A percentile compares a stretch with the other conserved stretches of the same genome.
phyloP scores from a whole-genome alignment of 2,888 invertebrate genomes.

The Lysandra bellargus region DNA sequence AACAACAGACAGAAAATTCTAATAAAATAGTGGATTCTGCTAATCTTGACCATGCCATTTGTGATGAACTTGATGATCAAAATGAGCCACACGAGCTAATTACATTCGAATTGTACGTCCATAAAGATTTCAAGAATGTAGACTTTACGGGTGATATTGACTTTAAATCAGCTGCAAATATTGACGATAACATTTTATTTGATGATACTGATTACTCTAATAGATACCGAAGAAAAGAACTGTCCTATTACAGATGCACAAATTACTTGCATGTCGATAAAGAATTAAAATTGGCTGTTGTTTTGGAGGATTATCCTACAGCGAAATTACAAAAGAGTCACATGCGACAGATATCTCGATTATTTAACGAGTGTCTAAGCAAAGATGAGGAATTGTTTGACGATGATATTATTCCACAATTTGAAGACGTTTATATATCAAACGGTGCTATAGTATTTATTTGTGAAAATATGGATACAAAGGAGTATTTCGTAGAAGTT shows the following conservation, averaged over 20 bases:
- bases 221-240: conserved; percentile 64
- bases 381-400: conserved; percentile 66
- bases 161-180: conserved; percentile 31
- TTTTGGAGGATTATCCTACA: conserved; percentile 66
- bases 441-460: conserved; percentile 73
- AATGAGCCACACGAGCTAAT: not conserved
- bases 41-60: not conserved
- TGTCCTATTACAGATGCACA: conserved; percentile 65
- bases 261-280: conserved; percentile 70
- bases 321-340: conserved; percentile 70
- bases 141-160: conserved; percentile 9
- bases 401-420: conserved; percentile 67
- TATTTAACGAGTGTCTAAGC: conserved; percentile 68
- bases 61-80: not conserved
- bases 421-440: conserved; percentile 68
- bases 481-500: conserved; percentile 64
- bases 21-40: not conserved
- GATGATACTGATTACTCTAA: not conserved
- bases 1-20: not conserved
- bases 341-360: conserved; percentile 62
- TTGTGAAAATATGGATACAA: conserved; percentile 72
- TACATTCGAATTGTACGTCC: not conserved
- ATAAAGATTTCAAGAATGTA: not conserved
- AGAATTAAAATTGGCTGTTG: conserved; percentile 67
- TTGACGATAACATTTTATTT: not conserved